Evolutionary conservation across 2,888 invertebrate genomes (phyloP), one percentile per base, ranked within the genome.

Genomic region (Zonitis immaculata): DNA sequence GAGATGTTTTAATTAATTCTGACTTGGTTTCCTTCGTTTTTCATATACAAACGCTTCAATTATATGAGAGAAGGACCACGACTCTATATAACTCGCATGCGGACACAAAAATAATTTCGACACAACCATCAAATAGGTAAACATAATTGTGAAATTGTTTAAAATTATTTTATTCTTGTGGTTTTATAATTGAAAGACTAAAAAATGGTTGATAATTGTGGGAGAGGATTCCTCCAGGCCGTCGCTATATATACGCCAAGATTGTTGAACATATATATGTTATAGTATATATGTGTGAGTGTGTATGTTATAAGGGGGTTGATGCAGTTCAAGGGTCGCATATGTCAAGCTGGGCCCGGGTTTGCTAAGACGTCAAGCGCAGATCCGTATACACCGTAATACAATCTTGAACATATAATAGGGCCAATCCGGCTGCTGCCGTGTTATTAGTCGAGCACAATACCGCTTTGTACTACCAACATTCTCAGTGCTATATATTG

Each of bases 361-460:
- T 67, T 68, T 62, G 66, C 67, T 65, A 73, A 73, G 72, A 73
- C 70, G 73, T 73, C 74, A 74, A 65, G 61, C 66, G 69, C 74
- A 73, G 74, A 73, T 71, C 67, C 63, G 65, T 65, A n/a, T n/a
- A 65, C 67, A 70, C 67, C 65, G 71, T 73, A 73, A 73, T 72
- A 73, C 70, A 74, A 74, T 74, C 74, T 73, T 68, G 64, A 66
- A 68, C 66, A 73, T n/a, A n/a, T 73, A 74, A 74, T 74, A 71
- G 73, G 71, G 68, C 71, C 73, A 73, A 74, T 73, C 71, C 70
- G 62, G 59, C 58, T 61, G 63, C 64, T 64, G 63, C 66, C 66
- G 65, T 68, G 69, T 71, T 69, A 71, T 73, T 71, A 71, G 67
- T 61, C 66, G 63, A 35, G 58, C 66, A 71, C 70, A 70, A 71